These are phyloP conservation scores for Opisthocomus hoazin DNA, from an alignment of 2,113 vertebrate species.

Conservation along the genomic window DNA sequence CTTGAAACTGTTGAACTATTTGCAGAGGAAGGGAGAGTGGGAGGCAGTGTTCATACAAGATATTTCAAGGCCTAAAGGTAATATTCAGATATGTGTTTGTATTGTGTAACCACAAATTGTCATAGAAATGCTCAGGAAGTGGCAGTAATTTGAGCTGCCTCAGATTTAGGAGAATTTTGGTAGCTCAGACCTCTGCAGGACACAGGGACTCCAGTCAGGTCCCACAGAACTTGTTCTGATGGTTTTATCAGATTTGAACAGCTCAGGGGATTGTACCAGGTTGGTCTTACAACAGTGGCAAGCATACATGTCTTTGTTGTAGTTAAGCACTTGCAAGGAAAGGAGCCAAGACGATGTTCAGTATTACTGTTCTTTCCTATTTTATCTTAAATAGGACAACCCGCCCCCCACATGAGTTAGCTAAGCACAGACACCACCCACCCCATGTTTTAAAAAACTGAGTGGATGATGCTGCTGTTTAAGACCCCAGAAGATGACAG, in stretches of 20 bases:
- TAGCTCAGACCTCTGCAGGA: background rate
- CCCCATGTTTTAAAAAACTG: background rate
- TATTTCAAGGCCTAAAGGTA: background rate
- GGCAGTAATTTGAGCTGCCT: background rate
- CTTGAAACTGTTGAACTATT: background rate
- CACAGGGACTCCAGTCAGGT: background rate
- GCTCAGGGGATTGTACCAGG: fast-evolving
- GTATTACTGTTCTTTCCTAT: background rate
- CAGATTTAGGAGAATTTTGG: background rate
- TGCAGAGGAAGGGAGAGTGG: background rate
- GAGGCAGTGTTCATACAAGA: background rate
- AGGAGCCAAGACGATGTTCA: background rate
- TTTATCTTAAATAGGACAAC: background rate
- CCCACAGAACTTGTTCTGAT: background rate
- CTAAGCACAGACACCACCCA: background rate
- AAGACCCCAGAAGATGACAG: background rate
- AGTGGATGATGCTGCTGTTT: background rate
- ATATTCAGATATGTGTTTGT: background rate
- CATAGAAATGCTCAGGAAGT: background rate
- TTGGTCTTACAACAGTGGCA: background rate
- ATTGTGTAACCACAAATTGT: background rate
- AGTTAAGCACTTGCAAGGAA: background rate
- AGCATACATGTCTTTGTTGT: background rate
- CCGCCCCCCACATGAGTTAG: background rate
- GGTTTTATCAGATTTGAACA: background rate